Percentiles rank a stretch among this genome's conserved stretches.
Conservation (phyloP, 2,888 invertebrate species). For the Ptilodon capucinus region DNA sequence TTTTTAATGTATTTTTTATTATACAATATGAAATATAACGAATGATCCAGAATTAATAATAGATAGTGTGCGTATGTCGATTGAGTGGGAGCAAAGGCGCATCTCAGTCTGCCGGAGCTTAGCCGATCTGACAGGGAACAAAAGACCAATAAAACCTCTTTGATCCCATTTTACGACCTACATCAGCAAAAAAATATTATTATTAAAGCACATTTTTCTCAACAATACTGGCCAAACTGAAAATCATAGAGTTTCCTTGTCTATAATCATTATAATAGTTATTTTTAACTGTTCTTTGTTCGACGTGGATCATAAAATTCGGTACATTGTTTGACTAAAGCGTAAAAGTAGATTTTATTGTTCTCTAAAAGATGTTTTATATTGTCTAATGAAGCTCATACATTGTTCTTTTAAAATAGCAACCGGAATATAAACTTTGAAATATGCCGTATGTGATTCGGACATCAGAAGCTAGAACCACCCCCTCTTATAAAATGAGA, state of each 20-base stretch:
- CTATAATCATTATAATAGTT: conserved; percentile 52
- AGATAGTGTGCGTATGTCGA: conserved; percentile 8
- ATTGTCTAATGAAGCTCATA: conserved; percentile 51
- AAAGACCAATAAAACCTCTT: conserved; percentile 20
- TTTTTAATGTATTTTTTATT: background rate
- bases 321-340: conserved; percentile 55
- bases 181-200: conserved; percentile 28
- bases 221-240: conserved; percentile 14
- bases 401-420: conserved; percentile 51
- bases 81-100: conserved; percentile 15
- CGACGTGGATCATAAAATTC: conserved; percentile 59
- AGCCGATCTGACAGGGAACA: conserved; percentile 17
- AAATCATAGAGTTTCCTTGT: conserved; percentile 47
- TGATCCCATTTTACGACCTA: conserved; percentile 23
- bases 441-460: conserved; percentile 20
- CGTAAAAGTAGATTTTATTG: conserved; percentile 67
- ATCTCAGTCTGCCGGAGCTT: conserved; percentile 14
- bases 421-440: conserved; percentile 26
- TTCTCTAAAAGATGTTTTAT: conserved; percentile 70
- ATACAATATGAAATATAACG: background rate
- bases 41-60: conserved; percentile 18
- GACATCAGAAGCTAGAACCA: background rate
- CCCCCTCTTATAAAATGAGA: too few species aligned
- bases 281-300: conserved; percentile 60
- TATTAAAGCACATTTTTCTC: conserved; percentile 24